Base-by-base conservation (phyloP, 2,113 vertebrate species). In the Pedionomus torquatus region DNA sequence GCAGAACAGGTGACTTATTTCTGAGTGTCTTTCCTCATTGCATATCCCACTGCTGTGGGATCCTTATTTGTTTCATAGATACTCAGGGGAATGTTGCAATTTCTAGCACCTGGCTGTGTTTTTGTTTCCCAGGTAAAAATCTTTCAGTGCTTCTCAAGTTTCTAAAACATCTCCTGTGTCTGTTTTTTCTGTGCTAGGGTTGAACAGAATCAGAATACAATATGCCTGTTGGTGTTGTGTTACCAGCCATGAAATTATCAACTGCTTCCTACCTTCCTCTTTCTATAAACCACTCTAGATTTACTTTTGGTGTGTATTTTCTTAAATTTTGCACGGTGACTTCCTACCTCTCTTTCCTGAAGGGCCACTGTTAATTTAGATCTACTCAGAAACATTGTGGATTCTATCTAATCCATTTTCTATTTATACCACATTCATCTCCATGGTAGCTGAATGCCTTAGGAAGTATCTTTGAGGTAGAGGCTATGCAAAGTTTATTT, bases 361-460 rank as follows among this genome's bases (percentile, higher is more conserved):
- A 91, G 66, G 74, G 77, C 71, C 83, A 58, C 74, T 70, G 91
- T 89, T 95, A 91, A 87, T 97, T 96, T 87, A 97, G 93, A 94
- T 85, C 54, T 82, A 91, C 74, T 84, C 83, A 63, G 95, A 86
- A 95, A 74, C 74, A 12, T 91, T 93, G 89, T 87, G 80, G 76
- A 90, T 95, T 95, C 81, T 93, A 71, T 90, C 94, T 97, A 84
- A 95, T 95, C 94, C 83, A 44, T 78, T 94, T 97, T 95, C 95
- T 97, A 95, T 96, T 96, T 96, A 93, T 97, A 97, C 43, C 87
- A 87, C 83, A 69, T 89, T 95, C 94, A 96, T 97, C 97, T 96
- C 97, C 97, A 97, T 97, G 97, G 96, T 85, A 97, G 97, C 97
- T 87, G 94, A 95, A 94, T 94, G 91, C 91, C 81, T 95, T 91